These are phyloP conservation scores for Enteromius fasciolatus DNA, from an alignment of 2,797 vertebrate genomes.

Conservation along the genomic window DNA sequence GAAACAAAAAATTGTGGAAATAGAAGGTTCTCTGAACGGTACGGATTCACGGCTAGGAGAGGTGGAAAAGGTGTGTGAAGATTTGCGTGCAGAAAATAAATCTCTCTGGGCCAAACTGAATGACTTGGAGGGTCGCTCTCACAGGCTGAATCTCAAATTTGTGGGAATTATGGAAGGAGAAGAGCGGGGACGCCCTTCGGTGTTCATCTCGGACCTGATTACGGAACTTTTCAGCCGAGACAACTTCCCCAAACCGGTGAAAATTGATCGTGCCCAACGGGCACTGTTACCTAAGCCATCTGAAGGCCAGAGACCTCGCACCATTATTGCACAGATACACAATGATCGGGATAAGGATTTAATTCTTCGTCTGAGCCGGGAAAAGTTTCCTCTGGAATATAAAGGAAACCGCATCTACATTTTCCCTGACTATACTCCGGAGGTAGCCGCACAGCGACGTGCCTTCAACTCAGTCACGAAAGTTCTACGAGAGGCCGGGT, in stretches of 20 bases:
- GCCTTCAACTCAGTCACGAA: not conserved
- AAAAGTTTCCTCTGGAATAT: not conserved
- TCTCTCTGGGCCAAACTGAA: conserved; percentile 18
- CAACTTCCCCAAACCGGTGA: not conserved
- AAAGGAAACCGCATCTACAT: not conserved
- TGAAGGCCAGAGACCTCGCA: not conserved
- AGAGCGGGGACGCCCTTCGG: not conserved
- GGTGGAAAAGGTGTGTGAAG: not conserved
- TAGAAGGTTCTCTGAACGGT: not conserved
- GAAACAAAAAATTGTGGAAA: not conserved
- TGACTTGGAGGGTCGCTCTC: not conserved
- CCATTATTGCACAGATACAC: not conserved
- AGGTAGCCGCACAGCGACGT: not conserved
- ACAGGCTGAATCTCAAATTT: conserved; percentile 4
- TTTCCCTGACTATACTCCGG: not conserved
- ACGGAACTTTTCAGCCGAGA: not conserved
- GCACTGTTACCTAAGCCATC: not conserved
- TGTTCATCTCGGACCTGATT: not conserved
- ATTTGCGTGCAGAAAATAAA: not conserved
- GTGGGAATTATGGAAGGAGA: not conserved
- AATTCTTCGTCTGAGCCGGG: not conserved
- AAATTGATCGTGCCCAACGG: not conserved
- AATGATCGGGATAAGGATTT: not conserved
- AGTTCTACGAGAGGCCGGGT: not conserved
- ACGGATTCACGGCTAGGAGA: not conserved